A percentile compares a stretch with the other conserved stretches of the same genome.
phyloP scores from a whole-genome alignment of 1,140 invertebrate species.

The Panulirus ornatus region DNA sequence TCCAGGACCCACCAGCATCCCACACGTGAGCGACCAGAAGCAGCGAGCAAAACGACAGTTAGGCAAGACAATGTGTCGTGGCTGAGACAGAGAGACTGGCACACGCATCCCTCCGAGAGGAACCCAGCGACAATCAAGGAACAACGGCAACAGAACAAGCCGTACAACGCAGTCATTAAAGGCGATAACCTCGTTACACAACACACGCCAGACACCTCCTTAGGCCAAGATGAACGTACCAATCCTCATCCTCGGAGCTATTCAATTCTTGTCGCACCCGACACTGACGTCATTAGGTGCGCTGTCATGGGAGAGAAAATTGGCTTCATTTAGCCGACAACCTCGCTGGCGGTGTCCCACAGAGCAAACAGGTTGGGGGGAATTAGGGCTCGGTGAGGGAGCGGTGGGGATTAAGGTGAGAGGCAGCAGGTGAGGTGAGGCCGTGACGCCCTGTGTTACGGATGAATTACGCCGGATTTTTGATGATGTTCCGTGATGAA shows the following conservation, averaged over 20 bases:
- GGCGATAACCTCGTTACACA: not conserved
- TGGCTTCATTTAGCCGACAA: constrained; percentile 50
- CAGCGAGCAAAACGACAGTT: no score
- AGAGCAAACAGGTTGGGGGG: not conserved
- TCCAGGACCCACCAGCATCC: no score
- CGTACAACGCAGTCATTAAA: not conserved
- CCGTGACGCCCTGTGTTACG: no score
- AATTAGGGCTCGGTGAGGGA: not conserved
- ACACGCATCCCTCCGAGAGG: not conserved
- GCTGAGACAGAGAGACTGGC: not conserved
- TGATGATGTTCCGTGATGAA: no score
- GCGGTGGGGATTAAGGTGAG: not conserved
- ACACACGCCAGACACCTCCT: not conserved
- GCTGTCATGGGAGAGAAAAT: constrained; percentile 41
- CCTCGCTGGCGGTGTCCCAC: constrained; percentile 29
- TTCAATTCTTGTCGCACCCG: constrained; percentile 40
- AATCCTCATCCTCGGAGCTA: constrained; percentile 23
- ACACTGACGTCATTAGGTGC: constrained; percentile 35
- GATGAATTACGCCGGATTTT: no score
- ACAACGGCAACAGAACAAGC: not conserved
- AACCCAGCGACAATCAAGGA: not conserved
- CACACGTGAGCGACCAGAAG: no score
- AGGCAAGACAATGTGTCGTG: no score
- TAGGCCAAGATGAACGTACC: not conserved
- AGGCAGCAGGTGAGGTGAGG: not conserved